Evolutionary conservation across 2,888 invertebrate species (phyloP).

Genomic region (Phyto melanocephala): DNA sequence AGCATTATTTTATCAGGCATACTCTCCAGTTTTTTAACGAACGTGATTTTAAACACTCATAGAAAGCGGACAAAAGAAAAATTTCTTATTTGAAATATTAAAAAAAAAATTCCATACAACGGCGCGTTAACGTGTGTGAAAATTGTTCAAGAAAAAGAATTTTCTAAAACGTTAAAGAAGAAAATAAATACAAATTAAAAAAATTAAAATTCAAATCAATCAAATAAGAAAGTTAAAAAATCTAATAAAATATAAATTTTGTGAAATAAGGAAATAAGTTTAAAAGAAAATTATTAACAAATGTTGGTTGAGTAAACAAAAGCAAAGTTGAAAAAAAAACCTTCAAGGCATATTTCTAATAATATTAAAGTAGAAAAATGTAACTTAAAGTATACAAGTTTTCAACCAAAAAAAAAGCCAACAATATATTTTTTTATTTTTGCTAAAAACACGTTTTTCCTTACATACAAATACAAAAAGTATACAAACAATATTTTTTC

Average conservation of each 20-base stretch:
- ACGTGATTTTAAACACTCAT: slow-evolving; percentile 77
- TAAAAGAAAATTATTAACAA: not conserved
- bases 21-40: slow-evolving; percentile 77
- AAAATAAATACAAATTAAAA: not conserved
- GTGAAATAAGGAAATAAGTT: not conserved
- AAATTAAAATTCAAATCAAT: slow-evolving; percentile 23
- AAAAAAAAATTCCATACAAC: slow-evolving; percentile 38
- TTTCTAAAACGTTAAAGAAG: slow-evolving; percentile 28
- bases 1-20: slow-evolving; percentile 48
- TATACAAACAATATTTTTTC: slow-evolving; percentile 57
- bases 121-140: slow-evolving; percentile 62
- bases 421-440: slow-evolving; percentile 48
- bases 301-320: slow-evolving; percentile 15
- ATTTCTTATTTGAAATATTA: slow-evolving; percentile 14
- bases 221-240: slow-evolving; percentile 7
- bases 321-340: slow-evolving; percentile 36
- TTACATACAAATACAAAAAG: slow-evolving; percentile 59
- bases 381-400: slow-evolving; percentile 62
- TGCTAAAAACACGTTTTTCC: slow-evolving; percentile 61
- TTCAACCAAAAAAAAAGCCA: slow-evolving; percentile 43
- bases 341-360: slow-evolving; percentile 56
- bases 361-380: slow-evolving; percentile 50
- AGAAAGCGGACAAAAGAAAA: slow-evolving; percentile 69
- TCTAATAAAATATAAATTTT: not conserved
- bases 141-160: slow-evolving; percentile 22